Evolutionary conservation across 2,888 invertebrate genomes (phyloP).

Genomic region (Eutolmus rufibarbis): DNA sequence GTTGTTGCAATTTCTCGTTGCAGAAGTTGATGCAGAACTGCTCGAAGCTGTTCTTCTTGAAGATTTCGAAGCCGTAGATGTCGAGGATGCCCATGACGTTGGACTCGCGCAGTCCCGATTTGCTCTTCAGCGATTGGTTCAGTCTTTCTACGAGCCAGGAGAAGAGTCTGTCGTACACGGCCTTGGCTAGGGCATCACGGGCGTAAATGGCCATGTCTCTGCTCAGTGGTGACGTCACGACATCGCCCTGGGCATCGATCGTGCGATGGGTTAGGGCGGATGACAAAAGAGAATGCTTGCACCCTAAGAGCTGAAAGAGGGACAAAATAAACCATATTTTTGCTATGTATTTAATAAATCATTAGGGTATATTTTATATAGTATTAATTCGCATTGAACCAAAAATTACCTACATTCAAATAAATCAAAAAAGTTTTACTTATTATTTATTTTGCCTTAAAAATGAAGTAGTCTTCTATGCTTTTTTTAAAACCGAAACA

Average conservation of each 20-base stretch:
- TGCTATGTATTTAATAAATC: neutral
- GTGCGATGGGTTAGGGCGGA: slow-evolving; percentile 83
- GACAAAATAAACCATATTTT: neutral
- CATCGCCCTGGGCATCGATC: slow-evolving; percentile 85
- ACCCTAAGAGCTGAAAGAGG: slow-evolving; percentile 74
- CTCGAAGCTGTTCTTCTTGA: slow-evolving; percentile 80
- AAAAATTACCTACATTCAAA: too few relatives aligned
- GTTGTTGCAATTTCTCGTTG: slow-evolving; percentile 92
- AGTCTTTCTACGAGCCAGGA: slow-evolving; percentile 86
- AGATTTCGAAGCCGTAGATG: slow-evolving; percentile 95
- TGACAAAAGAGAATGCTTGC: slow-evolving; percentile 70
- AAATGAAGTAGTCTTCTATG: too few relatives aligned
- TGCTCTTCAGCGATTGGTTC: slow-evolving; percentile 75
- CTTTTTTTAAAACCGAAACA: too few relatives aligned
- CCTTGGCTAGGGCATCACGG: slow-evolving; percentile 88
- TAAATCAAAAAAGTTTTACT: too few relatives aligned
- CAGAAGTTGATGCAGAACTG: slow-evolving; percentile 97
- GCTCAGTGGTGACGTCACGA: slow-evolving; percentile 81
- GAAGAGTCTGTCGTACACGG: slow-evolving; percentile 89
- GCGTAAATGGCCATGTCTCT: slow-evolving; percentile 85
- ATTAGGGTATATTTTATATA: too few relatives aligned
- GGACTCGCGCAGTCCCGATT: slow-evolving; percentile 64
- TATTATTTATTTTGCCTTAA: too few relatives aligned
- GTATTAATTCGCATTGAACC: too few relatives aligned
- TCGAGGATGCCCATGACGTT: slow-evolving; percentile 89